These are phyloP conservation scores for Drosophila simulans DNA, from an alignment of 1,140 invertebrate genomes.

Conservation along the genomic window DNA sequence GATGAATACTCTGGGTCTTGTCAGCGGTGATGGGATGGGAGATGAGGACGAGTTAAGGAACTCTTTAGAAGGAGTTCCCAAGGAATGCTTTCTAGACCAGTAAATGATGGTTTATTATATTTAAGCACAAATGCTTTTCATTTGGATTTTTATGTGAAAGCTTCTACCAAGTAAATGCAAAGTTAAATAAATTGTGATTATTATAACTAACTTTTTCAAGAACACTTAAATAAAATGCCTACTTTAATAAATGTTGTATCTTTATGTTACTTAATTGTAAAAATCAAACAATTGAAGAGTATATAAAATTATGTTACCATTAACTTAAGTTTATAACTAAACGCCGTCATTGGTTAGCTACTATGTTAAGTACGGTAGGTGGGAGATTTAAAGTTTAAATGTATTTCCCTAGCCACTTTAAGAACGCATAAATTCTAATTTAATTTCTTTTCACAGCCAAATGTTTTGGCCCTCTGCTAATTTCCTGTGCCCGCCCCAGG, in stretches of 20 bases:
- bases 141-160: too few species aligned
- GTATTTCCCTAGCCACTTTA: neutral
- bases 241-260: too few species aligned
- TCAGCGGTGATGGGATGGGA: slow-evolving; percentile 11
- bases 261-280: too few species aligned
- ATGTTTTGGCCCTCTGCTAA: slow-evolving; percentile 35
- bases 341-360: neutral
- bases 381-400: too few species aligned
- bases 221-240: too few species aligned
- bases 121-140: too few species aligned
- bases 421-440: slow-evolving; percentile 12
- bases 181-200: too few species aligned
- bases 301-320: too few species aligned
- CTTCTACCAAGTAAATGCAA: too few species aligned
- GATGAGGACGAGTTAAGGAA: neutral
- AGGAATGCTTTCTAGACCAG: neutral
- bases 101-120: neutral
- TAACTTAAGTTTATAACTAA: neutral
- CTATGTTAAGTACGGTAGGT: too few species aligned
- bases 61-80: neutral
- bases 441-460: slow-evolving; percentile 14
- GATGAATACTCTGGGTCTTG: slow-evolving; percentile 16
- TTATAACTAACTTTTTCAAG: too few species aligned
- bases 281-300: too few species aligned
- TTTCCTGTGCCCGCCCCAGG: slow-evolving; percentile 26